A percentile compares a stretch with the other conserved stretches of the same genome.
These are phyloP conservation scores for Sphaeridia pumilis DNA, from an alignment of 2,888 invertebrate genomes.

Conservation along the genomic window DNA sequence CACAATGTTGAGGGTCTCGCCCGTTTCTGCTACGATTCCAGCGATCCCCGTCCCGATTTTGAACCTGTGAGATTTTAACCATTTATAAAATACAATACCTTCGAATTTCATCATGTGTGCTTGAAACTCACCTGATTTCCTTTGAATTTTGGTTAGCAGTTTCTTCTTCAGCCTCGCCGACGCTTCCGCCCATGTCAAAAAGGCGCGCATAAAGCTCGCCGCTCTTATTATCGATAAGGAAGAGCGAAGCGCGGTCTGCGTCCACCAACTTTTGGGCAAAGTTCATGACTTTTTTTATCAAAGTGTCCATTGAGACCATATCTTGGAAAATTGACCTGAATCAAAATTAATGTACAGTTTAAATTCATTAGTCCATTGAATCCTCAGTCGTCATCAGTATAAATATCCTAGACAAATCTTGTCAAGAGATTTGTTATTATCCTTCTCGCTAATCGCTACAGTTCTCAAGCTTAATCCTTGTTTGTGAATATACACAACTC, in stretches of 20 bases:
- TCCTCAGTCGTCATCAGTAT: neutral
- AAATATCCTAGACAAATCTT: neutral
- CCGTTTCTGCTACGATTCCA: constrained; percentile 67
- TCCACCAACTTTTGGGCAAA: constrained; percentile 68
- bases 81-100: neutral
- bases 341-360: neutral
- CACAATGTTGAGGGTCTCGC: constrained; percentile 65
- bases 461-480: neutral
- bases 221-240: constrained; percentile 60
- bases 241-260: constrained; percentile 72
- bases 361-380: neutral
- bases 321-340: constrained; percentile 72
- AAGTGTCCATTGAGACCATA: constrained; percentile 56
- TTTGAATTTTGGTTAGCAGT: neutral
- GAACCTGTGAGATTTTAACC: constrained; percentile 44
- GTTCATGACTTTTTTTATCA: constrained; percentile 71
- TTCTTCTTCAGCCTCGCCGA: neutral
- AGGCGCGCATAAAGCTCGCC: constrained; percentile 65
- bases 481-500: no score
- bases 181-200: constrained; percentile 52
- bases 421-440: neutral
- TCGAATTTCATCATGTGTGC: neutral
- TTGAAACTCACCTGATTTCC: neutral
- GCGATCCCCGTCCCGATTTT: constrained; percentile 68
- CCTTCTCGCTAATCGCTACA: neutral